These are phyloP conservation scores for Ophraella communa DNA, from an alignment of 2,888 invertebrate species.

Conservation along the genomic window DNA sequence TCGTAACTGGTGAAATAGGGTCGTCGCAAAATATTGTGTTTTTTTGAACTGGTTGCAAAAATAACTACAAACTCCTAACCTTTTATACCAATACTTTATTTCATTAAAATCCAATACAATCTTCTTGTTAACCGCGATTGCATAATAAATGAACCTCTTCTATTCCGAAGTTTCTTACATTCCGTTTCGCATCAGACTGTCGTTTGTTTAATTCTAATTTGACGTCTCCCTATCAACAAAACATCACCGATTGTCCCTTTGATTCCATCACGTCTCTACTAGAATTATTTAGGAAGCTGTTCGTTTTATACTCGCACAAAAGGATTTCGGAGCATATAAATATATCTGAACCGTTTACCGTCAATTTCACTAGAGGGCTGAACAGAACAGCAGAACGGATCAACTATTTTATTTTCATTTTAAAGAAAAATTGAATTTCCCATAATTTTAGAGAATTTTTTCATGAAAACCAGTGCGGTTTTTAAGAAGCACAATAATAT, in stretches of 20 bases:
- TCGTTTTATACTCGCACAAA: not conserved
- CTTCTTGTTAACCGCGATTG: too few relatives aligned
- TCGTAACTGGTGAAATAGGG: too few relatives aligned
- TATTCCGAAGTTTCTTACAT: not conserved
- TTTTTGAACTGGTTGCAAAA: too few relatives aligned
- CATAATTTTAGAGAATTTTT: too few relatives aligned
- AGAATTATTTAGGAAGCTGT: not conserved
- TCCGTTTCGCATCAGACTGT: not conserved
- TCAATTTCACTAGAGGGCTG: not conserved
- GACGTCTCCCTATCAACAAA: slow-evolving; percentile 13
- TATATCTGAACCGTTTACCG: not conserved
- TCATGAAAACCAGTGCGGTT: too few relatives aligned
- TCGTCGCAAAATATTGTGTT: too few relatives aligned
- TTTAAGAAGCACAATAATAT: too few relatives aligned
- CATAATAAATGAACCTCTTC: not conserved
- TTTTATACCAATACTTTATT: too few relatives aligned
- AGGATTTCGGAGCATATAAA: not conserved
- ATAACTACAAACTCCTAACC: too few relatives aligned
- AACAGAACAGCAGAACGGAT: not conserved
- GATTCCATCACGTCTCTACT: slow-evolving; percentile 3
- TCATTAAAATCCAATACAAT: too few relatives aligned
- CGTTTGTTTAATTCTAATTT: slow-evolving; percentile 1
- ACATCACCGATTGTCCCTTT: not conserved
- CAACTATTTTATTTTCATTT: not conserved
- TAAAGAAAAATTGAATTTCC: too few relatives aligned